Evolutionary conservation across 1,140 invertebrate genomes (phyloP).

Genomic region (Streblospio benedicti): DNA sequence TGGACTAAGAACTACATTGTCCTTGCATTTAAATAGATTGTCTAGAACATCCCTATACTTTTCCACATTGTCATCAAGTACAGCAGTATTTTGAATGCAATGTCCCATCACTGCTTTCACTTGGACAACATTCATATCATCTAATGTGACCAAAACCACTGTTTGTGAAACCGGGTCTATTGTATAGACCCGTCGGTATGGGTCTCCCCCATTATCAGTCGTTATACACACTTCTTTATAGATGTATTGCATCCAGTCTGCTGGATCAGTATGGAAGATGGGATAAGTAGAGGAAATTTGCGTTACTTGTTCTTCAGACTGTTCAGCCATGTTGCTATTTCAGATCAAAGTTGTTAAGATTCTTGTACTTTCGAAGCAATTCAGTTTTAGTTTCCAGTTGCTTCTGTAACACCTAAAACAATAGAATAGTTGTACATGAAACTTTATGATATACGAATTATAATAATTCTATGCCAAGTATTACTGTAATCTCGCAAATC

Average conservation of each 20-base stretch:
- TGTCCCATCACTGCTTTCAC: too few species aligned
- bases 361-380: constrained; percentile 79
- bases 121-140: too few species aligned
- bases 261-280: constrained; percentile 37
- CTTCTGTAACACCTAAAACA: constrained; percentile 70
- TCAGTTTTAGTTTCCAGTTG: constrained; percentile 82
- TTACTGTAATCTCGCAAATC: too few species aligned
- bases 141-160: constrained; percentile 33
- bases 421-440: too few species aligned
- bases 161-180: constrained; percentile 42
- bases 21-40: constrained; percentile 26
- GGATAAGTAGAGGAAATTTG: constrained; percentile 31
- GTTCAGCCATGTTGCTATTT: too few species aligned
- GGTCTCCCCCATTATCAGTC: constrained; percentile 17
- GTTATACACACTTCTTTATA: constrained; percentile 26
- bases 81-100: constrained; percentile 19
- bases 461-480: too few species aligned
- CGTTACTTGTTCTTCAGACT: neutral
- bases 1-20: constrained; percentile 16
- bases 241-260: constrained; percentile 37
- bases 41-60: constrained; percentile 26
- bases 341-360: constrained; percentile 61
- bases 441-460: too few species aligned
- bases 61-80: constrained; percentile 25
- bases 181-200: constrained; percentile 39